phyloP scores from a whole-genome alignment of 2,888 invertebrate genomes.

The Myathropa florea region DNA sequence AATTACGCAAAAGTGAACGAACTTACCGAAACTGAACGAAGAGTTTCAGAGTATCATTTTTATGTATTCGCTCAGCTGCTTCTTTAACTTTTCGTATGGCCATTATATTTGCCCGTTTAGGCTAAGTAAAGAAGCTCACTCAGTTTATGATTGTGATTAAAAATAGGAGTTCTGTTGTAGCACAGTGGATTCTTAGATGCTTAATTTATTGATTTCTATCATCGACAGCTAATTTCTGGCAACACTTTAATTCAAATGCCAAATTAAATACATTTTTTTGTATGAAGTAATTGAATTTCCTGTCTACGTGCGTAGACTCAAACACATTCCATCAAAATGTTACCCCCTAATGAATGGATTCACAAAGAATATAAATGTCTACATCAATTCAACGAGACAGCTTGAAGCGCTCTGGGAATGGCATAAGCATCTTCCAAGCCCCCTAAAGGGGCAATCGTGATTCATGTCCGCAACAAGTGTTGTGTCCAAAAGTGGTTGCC shows the following conservation, averaged over 20 bases:
- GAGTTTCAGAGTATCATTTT: too few relatives aligned
- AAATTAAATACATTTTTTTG: background rate
- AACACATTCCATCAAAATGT: background rate
- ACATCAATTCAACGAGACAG: background rate
- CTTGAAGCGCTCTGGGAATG: background rate
- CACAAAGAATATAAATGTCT: constrained; percentile 7
- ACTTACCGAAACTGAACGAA: too few relatives aligned
- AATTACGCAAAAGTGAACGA: too few relatives aligned
- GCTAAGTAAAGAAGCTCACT: too few relatives aligned
- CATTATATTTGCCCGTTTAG: too few relatives aligned
- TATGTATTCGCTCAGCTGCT: too few relatives aligned
- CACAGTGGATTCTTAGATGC: background rate
- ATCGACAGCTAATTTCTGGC: background rate
- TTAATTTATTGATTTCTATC: background rate
- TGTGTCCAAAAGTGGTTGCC: background rate
- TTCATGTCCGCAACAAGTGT: background rate
- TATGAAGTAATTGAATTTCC: background rate
- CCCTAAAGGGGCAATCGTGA: background rate
- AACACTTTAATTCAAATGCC: background rate
- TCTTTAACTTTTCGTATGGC: too few relatives aligned
- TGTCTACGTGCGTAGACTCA: background rate
- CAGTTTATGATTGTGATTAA: too few relatives aligned
- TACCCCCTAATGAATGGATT: background rate
- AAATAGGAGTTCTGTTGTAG: too few relatives aligned
- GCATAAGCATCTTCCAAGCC: background rate